Base-by-base conservation (phyloP, 2,797 vertebrate genomes). In the Forpus xanthops region DNA sequence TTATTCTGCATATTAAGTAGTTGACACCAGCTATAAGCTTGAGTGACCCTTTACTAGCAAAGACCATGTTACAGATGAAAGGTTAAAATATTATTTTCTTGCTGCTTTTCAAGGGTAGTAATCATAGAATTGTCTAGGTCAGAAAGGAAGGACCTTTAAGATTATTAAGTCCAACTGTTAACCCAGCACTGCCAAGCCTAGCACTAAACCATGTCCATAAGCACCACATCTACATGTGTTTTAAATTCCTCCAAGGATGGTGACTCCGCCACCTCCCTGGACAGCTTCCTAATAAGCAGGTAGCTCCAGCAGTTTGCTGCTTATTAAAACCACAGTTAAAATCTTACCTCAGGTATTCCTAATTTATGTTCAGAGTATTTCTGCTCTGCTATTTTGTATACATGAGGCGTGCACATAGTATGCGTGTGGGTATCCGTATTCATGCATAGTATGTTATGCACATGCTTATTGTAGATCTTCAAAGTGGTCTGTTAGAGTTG, bases 1-100 rank as follows among this genome's bases (percentile, higher is more conserved):
- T 96, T 72, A 76, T 91, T 95, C 68, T 75, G 65, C 80, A 55
- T 79, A 31, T 93, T 90, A 94, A 90, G 65, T 55, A 47, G 77
- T 18, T 91, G 91, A 94, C 89, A 85, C 31, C 50, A 75, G 77
- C 74, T 91, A 37, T 61, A 55, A 75, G 58, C 86, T 76, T 74
- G 81, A 60, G 24, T 87, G 90, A 70, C 83, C 80, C 84, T 93
- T 85, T 90, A 91, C 95, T 89, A 96, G 83, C 42, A 60, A 83
- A 87, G 79, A 87, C 66, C 78, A 30, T 70, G 86, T 66, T 87
- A 21, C 64, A 88, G 89, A 94, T 58, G 72, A 91, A 90, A 97
- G 95, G 93, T 96, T 93, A 93, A 89, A 92, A 78, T 92, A 85
- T 27, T 91, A 75, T 87, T 93, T 89, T 89, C 58, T 0, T 71